Percentiles rank a stretch among this genome's conserved stretches.
Evolutionary conservation across 92 coral and sea anemone genomes (phyloP).

Genomic region (Porites rus): DNA sequence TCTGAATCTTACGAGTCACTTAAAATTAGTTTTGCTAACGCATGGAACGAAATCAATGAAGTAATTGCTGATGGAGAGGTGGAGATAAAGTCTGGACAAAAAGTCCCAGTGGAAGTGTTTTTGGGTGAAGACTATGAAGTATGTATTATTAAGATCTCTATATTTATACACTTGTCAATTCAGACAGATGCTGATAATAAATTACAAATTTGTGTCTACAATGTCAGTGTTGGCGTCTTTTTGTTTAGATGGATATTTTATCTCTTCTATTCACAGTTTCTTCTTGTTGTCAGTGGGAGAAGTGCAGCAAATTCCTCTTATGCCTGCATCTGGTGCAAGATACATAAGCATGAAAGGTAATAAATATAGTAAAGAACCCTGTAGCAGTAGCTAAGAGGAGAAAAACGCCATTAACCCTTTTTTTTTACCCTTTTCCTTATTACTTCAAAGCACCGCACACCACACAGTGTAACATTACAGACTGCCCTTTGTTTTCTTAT

Average conservation of each 20-base stretch:
- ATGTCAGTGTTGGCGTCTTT: not conserved
- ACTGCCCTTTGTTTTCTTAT: not conserved
- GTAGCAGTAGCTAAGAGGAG: not conserved
- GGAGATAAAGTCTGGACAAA: constrained; percentile 51
- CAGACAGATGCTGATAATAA: not conserved
- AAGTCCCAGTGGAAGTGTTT: constrained; percentile 66
- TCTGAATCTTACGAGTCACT: constrained; percentile 51
- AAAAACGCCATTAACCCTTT: not conserved
- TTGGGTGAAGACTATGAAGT: constrained; percentile 48
- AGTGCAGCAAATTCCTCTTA: constrained; percentile 46
- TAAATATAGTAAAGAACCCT: not conserved
- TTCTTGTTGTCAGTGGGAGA: constrained; percentile 57
- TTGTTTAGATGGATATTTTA: not conserved
- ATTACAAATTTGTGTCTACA: not conserved
- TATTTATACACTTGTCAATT: too few species aligned
- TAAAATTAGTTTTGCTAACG: constrained; percentile 40
- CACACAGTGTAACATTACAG: not conserved
- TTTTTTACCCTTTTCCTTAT: not conserved
- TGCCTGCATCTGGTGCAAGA: constrained; percentile 65
- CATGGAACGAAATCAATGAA: constrained; percentile 62
- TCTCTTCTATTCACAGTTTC: constrained; percentile 36
- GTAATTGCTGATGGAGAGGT: constrained; percentile 63
- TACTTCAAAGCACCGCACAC: not conserved
- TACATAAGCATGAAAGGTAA: constrained; percentile 49
- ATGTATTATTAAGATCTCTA: not conserved